Evolutionary conservation across 2,797 vertebrate genomes (phyloP).

Genomic region (Potorous gilbertii): DNA sequence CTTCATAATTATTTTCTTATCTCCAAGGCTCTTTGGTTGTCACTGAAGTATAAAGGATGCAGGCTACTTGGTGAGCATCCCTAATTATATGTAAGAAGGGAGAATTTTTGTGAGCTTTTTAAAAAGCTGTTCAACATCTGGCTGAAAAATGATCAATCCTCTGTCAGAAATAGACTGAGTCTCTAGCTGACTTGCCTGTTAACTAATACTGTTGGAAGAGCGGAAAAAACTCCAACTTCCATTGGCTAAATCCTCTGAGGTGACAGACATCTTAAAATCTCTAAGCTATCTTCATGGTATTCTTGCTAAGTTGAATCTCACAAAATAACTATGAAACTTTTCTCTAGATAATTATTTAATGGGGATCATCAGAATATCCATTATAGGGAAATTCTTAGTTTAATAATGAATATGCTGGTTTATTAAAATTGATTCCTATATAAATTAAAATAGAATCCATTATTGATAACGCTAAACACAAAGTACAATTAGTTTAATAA

Average conservation of each 20-base stretch:
- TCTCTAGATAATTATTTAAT: neutral
- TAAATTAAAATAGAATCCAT: neutral
- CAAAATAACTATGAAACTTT: neutral
- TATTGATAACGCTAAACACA: neutral
- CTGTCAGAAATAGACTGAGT: conserved; percentile 1
- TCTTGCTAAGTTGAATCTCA: neutral
- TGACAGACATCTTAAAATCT: neutral
- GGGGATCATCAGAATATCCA: neutral
- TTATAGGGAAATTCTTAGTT: neutral
- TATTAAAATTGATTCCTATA: neutral
- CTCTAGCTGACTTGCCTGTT: neutral
- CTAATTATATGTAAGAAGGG: neutral
- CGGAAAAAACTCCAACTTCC: neutral
- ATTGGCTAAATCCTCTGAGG: neutral
- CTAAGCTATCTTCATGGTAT: neutral
- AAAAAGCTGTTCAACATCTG: conserved; percentile 30
- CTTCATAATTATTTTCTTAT: conserved; percentile 59
- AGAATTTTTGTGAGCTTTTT: conserved; percentile 8
- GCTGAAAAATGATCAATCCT: conserved; percentile 23
- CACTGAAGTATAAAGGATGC: conserved; percentile 35
- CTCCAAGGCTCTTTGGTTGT: conserved; percentile 49
- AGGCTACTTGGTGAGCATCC: neutral
- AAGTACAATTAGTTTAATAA: neutral
- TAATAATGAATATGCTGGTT: neutral
- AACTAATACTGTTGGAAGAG: neutral